phyloP scores from a whole-genome alignment of 2,797 vertebrate species.

The Phoxinus dragarum region DNA sequence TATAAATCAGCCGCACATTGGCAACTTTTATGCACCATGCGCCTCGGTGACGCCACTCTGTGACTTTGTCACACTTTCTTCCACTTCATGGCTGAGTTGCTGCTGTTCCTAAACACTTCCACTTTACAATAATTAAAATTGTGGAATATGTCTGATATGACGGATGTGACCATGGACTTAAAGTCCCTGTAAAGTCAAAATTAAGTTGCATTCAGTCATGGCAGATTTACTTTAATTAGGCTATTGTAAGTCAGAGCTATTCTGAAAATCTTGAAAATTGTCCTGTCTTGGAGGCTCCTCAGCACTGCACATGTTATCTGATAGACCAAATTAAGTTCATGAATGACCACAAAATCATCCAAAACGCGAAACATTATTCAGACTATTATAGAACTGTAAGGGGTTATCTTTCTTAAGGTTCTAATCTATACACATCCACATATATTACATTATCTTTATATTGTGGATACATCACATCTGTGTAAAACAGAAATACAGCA shows the following conservation, averaged over 20 bases:
- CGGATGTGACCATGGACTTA: no score
- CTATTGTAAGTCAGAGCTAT: no score
- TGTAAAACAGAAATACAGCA: conserved; percentile 14
- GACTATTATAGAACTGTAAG: neutral
- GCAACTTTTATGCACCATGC: neutral
- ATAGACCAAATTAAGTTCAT: neutral
- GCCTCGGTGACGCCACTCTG: neutral
- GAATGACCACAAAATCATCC: neutral
- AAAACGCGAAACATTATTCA: neutral
- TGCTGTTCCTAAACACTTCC: neutral
- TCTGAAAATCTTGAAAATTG: no score
- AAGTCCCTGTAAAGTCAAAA: no score
- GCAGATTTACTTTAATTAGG: no score
- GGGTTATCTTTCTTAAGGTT: neutral
- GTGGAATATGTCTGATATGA: neutral
- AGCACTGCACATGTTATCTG: neutral
- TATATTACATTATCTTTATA: neutral
- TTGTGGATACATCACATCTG: neutral
- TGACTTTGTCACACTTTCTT: neutral
- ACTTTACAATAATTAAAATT: neutral
- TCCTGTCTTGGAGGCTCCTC: neutral
- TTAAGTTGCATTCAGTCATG: no score
- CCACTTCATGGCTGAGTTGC: neutral
- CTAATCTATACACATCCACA: neutral
- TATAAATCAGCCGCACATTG: neutral